Evolutionary conservation across 2,888 invertebrate species (phyloP).

Genomic region (Pterostichus niger): DNA sequence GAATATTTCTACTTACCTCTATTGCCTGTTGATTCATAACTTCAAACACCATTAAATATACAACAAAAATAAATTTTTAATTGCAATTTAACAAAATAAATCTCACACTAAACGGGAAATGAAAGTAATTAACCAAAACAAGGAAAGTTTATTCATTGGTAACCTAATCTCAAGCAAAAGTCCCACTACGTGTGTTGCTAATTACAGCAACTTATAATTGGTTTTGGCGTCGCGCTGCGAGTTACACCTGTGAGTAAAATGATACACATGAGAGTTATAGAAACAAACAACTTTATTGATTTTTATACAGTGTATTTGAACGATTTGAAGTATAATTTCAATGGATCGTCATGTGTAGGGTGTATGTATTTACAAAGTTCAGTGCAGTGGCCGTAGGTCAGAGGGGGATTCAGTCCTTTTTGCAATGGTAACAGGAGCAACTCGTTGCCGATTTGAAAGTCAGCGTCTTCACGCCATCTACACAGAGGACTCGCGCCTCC

Average conservation of each 20-base stretch:
- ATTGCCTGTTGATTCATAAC: background rate
- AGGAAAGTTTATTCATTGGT: constrained; percentile 16
- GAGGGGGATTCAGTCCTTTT: constrained; percentile 81
- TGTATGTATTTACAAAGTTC: constrained; percentile 61
- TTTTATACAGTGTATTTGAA: constrained; percentile 66
- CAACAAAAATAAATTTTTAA: constrained; percentile 8
- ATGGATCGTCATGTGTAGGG: constrained; percentile 56
- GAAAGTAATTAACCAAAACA: constrained; percentile 39
- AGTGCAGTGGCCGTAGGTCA: constrained; percentile 21
- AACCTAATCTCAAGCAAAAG: constrained; percentile 7
- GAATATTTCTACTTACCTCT: background rate
- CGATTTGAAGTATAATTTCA: constrained; percentile 64
- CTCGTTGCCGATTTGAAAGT: constrained; percentile 90
- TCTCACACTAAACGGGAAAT: background rate
- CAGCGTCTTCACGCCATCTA: constrained; percentile 88
- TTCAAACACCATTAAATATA: background rate
- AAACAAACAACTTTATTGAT: constrained; percentile 66
- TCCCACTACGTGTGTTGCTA: constrained; percentile 28
- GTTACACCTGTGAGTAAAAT: constrained; percentile 38
- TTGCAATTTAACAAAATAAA: background rate
- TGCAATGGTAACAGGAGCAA: constrained; percentile 92
- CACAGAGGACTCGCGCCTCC: constrained; percentile 87
- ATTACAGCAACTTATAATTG: constrained; percentile 59
- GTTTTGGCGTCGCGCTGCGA: constrained; percentile 6
- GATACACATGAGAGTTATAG: constrained; percentile 60